Base-by-base conservation (phyloP, 2,888 invertebrate genomes). In the Hirtodrosophila confusa region DNA sequence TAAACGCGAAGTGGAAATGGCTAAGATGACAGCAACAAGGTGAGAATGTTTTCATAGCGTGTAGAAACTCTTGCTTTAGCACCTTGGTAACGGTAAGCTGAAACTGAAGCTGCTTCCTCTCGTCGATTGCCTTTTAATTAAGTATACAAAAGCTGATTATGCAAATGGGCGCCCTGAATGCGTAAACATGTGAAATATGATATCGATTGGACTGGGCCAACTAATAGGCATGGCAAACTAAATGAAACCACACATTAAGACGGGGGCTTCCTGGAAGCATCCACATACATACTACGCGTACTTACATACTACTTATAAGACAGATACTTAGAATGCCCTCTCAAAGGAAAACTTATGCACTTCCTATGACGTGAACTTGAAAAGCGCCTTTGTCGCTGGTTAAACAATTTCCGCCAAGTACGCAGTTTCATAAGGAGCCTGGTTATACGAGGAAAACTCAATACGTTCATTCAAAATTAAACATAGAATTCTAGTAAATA, bases 91-190 rank as follows among this genome's bases (percentile, higher is more conserved):
- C 50, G 31, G 9, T 17, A 41, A 41, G 9, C 33, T 48, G 24
- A 43, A 17, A n/a, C 41, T 56, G 43, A 54, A 33, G 44, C 40
- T 17, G n/a, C 39, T 48, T 61, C 47, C 58, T 36, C 37, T 48
- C n/a, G 51, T 47, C 74, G 75, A 83, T 83, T 58, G 80, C 69
- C 84, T 80, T 79, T 86, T 80, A 80, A 80, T 80, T 80, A 17
- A 17, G 17, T 17, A 83, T 71, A 69, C 47, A 54, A 50, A 69
- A 77, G 80, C 84, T 83, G 86, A 80, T 80, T 86, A 86, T 86
- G 84, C 67, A 86, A 80, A 80, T 83, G 50, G 37, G 17, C 29
- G 17, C 36, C 53, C 41, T 40, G 55, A 58, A 49, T 73, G 60
- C 50, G 44, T 70, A 48, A 65, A 48, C 53, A 60, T 55, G 64